Evolutionary conservation across 2,888 invertebrate genomes (phyloP).

Genomic region (Lepeophtheirus nordmannii): DNA sequence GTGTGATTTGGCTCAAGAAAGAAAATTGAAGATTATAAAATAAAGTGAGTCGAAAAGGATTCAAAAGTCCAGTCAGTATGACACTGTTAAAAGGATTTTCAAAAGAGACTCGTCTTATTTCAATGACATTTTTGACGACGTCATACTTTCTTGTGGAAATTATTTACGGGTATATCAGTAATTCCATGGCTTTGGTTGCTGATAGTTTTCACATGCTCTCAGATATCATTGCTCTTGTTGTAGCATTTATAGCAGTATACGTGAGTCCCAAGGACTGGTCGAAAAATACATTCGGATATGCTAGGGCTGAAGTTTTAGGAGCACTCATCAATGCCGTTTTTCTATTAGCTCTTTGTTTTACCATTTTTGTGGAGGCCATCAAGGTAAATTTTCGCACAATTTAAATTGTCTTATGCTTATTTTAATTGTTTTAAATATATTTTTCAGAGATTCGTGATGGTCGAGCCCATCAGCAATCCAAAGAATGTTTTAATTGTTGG

Average conservation of each 20-base stretch:
- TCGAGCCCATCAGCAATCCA: not conserved
- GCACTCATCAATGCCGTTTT: conserved; percentile 96
- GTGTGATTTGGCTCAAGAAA: too few species aligned
- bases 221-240: conserved; percentile 89
- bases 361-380: conserved; percentile 88
- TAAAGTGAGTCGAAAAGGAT: too few species aligned
- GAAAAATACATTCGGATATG: conserved; percentile 98
- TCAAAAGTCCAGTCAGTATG: not conserved
- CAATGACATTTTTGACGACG: conserved; percentile 81
- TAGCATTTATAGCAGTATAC: conserved; percentile 87
- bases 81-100: not conserved
- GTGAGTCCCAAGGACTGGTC: conserved; percentile 89
- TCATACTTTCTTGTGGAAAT: conserved; percentile 90
- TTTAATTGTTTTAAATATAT: not conserved
- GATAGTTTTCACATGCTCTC: conserved; percentile 98
- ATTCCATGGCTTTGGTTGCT: conserved; percentile 90
- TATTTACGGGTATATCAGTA: conserved; percentile 83
- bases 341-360: conserved; percentile 90
- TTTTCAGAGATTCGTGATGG: not conserved
- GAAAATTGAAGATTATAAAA: too few species aligned
- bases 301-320: conserved; percentile 90
- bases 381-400: conserved; percentile 35
- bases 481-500: not conserved
- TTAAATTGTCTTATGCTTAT: not conserved
- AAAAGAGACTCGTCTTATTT: conserved; percentile 47